Conservation (phyloP, 2,888 invertebrate species). For the Agrochola lychnidis region DNA sequence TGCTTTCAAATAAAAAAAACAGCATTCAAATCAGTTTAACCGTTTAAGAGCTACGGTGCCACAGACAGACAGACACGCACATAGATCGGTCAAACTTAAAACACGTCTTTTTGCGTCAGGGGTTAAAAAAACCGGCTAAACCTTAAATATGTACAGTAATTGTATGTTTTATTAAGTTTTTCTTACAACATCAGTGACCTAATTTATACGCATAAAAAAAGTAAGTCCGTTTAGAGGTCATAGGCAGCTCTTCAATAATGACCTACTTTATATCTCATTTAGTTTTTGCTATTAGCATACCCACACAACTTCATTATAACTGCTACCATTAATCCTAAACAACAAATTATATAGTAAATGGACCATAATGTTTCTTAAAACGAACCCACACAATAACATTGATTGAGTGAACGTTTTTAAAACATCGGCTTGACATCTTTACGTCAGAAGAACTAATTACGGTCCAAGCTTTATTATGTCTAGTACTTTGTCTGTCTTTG, state of each 20-base stretch:
- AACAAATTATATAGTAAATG: constrained; percentile 32
- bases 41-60: too few relatives aligned
- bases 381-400: constrained; percentile 35
- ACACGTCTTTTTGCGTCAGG: too few relatives aligned
- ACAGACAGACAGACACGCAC: too few relatives aligned
- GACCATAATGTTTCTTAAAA: constrained; percentile 25
- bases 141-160: neutral
- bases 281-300: constrained; percentile 27
- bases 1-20: too few relatives aligned
- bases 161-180: neutral
- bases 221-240: constrained; percentile 10
- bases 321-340: constrained; percentile 41
- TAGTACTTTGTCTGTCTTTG: constrained; percentile 49
- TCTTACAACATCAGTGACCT: neutral
- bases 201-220: constrained; percentile 14
- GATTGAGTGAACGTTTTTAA: constrained; percentile 52
- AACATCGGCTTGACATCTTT: constrained; percentile 51
- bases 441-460: constrained; percentile 59
- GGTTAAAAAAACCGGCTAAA: neutral
- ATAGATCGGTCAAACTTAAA: too few relatives aligned
- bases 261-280: constrained; percentile 47
- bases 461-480: constrained; percentile 52
- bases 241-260: constrained; percentile 9
- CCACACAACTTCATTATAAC: constrained; percentile 25
- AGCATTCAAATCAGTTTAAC: too few relatives aligned